phyloP scores from a whole-genome alignment of 2,113 vertebrate species.

The Bubo bubo region DNA sequence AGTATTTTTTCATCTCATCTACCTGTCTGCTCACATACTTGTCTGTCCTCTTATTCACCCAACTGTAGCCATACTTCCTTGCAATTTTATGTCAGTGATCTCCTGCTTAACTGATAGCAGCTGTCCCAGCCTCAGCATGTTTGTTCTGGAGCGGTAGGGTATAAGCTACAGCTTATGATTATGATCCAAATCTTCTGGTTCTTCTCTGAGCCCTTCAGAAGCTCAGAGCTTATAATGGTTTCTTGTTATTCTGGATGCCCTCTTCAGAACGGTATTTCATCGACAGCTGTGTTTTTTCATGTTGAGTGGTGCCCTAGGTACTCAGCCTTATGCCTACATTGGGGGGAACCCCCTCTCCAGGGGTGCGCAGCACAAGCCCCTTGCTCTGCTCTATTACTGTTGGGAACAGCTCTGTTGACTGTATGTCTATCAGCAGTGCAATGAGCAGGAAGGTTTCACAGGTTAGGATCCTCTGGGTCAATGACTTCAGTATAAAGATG shows the following conservation, averaged over 20 bases:
- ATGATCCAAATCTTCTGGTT: not conserved
- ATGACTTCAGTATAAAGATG: not conserved
- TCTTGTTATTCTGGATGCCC: not conserved
- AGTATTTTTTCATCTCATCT: not conserved
- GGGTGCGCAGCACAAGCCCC: not conserved
- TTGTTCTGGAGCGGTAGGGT: not conserved
- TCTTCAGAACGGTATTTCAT: not conserved
- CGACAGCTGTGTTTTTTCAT: not conserved
- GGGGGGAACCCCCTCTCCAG: rapidly evolving
- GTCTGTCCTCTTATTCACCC: not conserved
- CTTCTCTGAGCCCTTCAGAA: not conserved
- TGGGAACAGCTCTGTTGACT: not conserved
- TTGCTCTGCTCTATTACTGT: not conserved
- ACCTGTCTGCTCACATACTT: not conserved
- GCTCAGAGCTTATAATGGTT: not conserved
- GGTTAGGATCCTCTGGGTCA: not conserved
- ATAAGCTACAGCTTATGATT: not conserved
- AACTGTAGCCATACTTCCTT: not conserved
- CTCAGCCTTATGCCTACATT: not conserved
- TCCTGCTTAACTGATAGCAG: not conserved
- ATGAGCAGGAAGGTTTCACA: not conserved
- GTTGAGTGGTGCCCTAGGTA: not conserved
- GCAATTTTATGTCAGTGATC: not conserved
- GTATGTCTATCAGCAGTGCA: not conserved
- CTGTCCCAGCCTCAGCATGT: not conserved